These are phyloP conservation scores for Tarsius wallacei DNA, from an alignment of 2,797 vertebrate genomes.

Conservation along the genomic window DNA sequence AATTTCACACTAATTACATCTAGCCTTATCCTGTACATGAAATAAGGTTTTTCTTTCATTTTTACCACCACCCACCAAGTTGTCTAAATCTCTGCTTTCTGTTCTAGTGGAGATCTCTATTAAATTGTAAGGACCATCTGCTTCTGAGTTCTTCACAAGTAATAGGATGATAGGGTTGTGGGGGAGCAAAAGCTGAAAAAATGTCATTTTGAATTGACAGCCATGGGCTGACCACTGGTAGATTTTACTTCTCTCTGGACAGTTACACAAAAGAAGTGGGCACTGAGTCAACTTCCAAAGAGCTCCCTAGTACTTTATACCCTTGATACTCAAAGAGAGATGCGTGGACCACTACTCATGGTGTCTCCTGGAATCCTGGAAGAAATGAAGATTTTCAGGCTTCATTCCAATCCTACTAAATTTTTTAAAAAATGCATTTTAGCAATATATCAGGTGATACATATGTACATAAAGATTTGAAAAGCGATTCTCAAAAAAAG, in stretches of 20 bases:
- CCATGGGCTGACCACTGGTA: neutral
- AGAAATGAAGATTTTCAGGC: neutral
- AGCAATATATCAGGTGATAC: neutral
- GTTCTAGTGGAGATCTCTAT: neutral
- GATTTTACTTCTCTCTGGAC: neutral
- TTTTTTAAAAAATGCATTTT: conserved; percentile 12
- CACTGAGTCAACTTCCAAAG: neutral
- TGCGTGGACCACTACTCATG: neutral
- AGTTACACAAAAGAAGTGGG: neutral
- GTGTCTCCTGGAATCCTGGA: neutral
- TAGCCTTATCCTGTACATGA: neutral
- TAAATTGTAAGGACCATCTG: neutral
- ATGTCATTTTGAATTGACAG: neutral
- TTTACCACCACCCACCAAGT: neutral
- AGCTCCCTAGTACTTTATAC: neutral
- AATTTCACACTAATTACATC: neutral
- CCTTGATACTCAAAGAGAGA: neutral
- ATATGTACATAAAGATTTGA: neutral
- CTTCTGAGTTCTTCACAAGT: neutral
- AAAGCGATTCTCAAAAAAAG: neutral
- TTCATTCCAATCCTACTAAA: neutral
- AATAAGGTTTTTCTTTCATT: neutral
- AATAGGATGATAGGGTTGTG: neutral
- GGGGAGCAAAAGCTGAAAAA: neutral
- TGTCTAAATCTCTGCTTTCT: conserved; percentile 33